Percentiles rank a stretch among this genome's conserved stretches.
Conservation (phyloP, 2,113 vertebrate genomes). For the Gobiocypris rarus region DNA sequence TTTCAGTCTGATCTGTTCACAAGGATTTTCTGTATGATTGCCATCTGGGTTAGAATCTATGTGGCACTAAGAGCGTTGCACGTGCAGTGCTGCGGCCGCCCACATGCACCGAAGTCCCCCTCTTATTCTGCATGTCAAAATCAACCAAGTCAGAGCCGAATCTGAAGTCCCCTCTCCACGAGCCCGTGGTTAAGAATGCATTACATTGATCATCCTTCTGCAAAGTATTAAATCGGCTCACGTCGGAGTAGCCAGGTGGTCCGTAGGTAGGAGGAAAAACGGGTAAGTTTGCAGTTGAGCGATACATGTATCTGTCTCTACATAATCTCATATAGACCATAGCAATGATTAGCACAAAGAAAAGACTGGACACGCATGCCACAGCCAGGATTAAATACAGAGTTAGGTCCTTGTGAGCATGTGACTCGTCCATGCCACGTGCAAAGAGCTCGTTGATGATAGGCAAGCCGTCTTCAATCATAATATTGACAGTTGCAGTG, state of each 20-base stretch:
- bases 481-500: slow-evolving; percentile 68
- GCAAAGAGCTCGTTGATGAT: slow-evolving; percentile 67
- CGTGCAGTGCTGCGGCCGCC: slow-evolving; percentile 60
- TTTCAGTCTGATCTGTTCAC: background rate
- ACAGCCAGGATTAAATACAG: slow-evolving; percentile 75
- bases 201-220: slow-evolving; percentile 70
- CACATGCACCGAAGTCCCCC: slow-evolving; percentile 57
- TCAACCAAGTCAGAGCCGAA: slow-evolving; percentile 68
- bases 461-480: slow-evolving; percentile 64
- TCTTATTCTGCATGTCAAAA: slow-evolving; percentile 71
- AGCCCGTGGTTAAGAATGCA: slow-evolving; percentile 72
- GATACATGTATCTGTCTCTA: slow-evolving; percentile 61
- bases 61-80: slow-evolving; percentile 27
- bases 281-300: slow-evolving; percentile 62
- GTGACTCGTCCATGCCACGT: slow-evolving; percentile 59
- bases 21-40: background rate
- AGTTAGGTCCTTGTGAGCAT: slow-evolving; percentile 60
- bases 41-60: background rate
- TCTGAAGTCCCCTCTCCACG: slow-evolving; percentile 74
- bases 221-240: slow-evolving; percentile 69
- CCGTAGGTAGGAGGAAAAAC: slow-evolving; percentile 70
- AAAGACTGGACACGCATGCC: slow-evolving; percentile 64
- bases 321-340: slow-evolving; percentile 70
- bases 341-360: slow-evolving; percentile 65
- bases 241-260: slow-evolving; percentile 65